Conservation (phyloP, 1,140 invertebrate genomes). For the Antheraea mylitta region DNA sequence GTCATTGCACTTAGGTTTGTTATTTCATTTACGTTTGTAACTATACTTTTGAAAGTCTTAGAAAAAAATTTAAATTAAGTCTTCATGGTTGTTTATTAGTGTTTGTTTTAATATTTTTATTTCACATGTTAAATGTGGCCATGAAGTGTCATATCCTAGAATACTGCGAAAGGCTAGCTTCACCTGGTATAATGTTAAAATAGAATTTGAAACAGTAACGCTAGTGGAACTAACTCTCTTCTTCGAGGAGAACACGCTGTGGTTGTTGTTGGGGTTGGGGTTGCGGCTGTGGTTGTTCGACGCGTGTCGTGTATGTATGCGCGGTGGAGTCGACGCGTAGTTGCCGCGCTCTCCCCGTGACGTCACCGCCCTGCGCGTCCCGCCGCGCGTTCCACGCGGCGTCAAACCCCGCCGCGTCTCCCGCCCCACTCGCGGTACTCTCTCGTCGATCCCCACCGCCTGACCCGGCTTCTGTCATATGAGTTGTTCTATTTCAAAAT, state of each 20-base stretch:
- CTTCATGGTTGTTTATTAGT: too few relatives aligned
- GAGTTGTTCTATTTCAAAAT: too few relatives aligned
- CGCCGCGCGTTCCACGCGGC: constrained; percentile 38
- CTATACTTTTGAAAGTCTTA: too few relatives aligned
- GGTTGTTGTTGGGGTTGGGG: constrained; percentile 22
- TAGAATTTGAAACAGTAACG: too few relatives aligned
- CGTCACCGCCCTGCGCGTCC: constrained; percentile 6
- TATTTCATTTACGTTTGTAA: too few relatives aligned
- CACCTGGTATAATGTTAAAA: too few relatives aligned
- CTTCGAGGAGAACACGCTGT: constrained; percentile 33
- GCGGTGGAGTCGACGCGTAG: constrained; percentile 54
- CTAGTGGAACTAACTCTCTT: constrained; percentile 52
- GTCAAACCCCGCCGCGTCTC: constrained; percentile 46
- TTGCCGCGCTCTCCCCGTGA: constrained; percentile 23
- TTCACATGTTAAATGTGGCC: too few relatives aligned
- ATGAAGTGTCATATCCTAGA: too few relatives aligned
- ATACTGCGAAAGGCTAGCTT: too few relatives aligned
- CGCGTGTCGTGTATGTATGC: constrained; percentile 48
- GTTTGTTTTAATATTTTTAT: too few relatives aligned
- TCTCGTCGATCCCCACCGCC: not conserved
- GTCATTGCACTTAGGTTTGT: too few relatives aligned
- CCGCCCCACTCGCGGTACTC: constrained; percentile 12
- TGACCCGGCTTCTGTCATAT: not conserved
- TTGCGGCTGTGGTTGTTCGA: constrained; percentile 35
- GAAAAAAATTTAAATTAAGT: too few relatives aligned